phyloP scores from a whole-genome alignment of 2,113 vertebrate species.

The Paracanthobrama guichenoti region DNA sequence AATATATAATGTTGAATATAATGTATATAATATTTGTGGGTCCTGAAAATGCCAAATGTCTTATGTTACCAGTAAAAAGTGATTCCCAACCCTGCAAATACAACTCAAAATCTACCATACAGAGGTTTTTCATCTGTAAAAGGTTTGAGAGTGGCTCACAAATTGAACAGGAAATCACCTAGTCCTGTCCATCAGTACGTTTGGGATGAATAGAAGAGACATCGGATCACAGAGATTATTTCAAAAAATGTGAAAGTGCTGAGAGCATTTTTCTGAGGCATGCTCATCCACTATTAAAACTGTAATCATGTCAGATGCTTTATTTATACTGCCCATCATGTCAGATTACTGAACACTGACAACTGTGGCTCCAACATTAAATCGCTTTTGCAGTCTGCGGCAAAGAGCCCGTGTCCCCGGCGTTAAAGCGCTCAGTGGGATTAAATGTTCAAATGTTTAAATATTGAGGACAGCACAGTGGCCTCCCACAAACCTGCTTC shows the following conservation, averaged over 20 bases:
- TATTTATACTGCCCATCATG: conserved; percentile 47
- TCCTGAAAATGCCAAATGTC: no score
- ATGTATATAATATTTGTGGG: no score
- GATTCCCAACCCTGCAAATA: not conserved
- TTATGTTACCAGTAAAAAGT: no score
- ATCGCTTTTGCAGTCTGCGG: conserved; percentile 25
- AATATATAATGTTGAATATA: no score
- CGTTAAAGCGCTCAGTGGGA: conserved; percentile 32
- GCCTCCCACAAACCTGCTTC: conserved; percentile 51
- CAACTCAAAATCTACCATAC: not conserved
- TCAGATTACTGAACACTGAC: conserved; percentile 36
- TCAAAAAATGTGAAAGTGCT: not conserved
- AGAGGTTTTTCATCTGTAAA: not conserved
- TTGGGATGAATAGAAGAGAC: not conserved
- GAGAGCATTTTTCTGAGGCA: conserved; percentile 16
- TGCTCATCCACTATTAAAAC: conserved; percentile 39
- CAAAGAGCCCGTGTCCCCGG: conserved; percentile 19
- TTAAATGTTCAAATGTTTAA: conserved; percentile 66
- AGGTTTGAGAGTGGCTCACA: not conserved
- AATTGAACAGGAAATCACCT: not conserved
- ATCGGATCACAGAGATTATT: conserved; percentile 30
- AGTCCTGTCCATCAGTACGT: not conserved
- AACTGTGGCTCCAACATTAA: conserved; percentile 32
- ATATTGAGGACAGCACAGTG: conserved; percentile 63
- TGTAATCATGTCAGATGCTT: conserved; percentile 44